Evolutionary conservation across 2,888 invertebrate species (phyloP), one percentile per base, ranked within the genome.

Genomic region (Rhopalosiphum nymphaeae): DNA sequence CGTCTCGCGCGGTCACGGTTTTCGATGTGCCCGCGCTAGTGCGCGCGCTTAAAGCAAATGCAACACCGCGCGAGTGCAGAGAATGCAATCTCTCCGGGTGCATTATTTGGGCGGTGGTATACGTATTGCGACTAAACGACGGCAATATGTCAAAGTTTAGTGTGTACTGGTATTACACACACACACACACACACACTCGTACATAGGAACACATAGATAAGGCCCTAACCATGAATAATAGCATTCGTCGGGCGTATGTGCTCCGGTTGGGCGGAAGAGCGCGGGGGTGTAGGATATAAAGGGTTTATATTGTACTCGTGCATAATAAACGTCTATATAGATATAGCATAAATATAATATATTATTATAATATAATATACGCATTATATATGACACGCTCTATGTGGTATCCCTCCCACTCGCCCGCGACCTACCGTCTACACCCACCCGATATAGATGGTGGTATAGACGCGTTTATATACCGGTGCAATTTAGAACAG

Each of bases 231-330:
- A 49, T 78, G 91, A 91, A 91, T 78, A 78, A 91, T 91, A 78
- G 91, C 36, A 78, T 49, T 78, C 44, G 90, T 90, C 67, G n/a
- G 46, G 49, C 67, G 89, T 57, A 44, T 25, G 21, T 53, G 78
- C 78, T 21, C 5, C n/a, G 16, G 16, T 53, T 53, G 5, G 11
- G 46, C 0, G 7, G 26, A 16, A 2, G n/a, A 7, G 56, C 10
- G 3, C 36, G 42, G 26, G 42, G 25, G 25, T 88, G 1, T 10
- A 25, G 67, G n/a, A 67, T 89, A 42, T 57, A 89, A 46, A 67
- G n/a, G 90, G 90, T 90, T 89, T 89, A 57, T 57, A 49, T 90
- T 90, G 90, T 90, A 90, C 49, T 90, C 67, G n/a, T 53, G 88
- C 53, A 85, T 26, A 44, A 85, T 85, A 21, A 42, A 29, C 89